These are phyloP conservation scores for Rhincodon typus DNA, from an alignment of 2,797 vertebrate genomes.

Conservation along the genomic window DNA sequence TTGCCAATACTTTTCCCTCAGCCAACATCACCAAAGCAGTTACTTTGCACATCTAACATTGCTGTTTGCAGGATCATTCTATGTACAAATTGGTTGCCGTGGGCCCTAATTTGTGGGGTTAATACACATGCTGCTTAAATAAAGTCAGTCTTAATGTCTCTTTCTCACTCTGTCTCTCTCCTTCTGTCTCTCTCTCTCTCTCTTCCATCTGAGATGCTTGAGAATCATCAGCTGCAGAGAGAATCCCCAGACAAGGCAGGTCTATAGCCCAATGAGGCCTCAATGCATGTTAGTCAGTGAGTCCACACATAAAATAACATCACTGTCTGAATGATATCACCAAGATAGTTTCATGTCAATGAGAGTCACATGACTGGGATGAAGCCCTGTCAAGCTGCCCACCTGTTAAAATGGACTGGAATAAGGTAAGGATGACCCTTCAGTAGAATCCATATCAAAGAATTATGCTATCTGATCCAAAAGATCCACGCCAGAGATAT, in stretches of 20 bases:
- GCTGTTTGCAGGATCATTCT: neutral
- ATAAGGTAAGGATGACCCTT: neutral
- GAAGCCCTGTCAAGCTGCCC: neutral
- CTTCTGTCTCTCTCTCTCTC: neutral
- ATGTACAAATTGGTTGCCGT: neutral
- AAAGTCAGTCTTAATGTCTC: neutral
- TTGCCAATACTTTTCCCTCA: too few species aligned
- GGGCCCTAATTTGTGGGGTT: neutral
- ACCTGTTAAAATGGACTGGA: neutral
- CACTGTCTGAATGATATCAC: neutral
- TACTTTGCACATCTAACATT: neutral
- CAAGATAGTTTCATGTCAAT: neutral
- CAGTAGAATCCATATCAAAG: neutral
- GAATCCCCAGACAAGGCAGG: neutral
- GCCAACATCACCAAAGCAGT: neutral
- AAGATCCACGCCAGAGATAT: neutral
- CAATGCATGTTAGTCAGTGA: neutral
- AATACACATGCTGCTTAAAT: neutral
- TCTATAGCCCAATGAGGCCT: neutral
- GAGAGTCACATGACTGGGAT: neutral
- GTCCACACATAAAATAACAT: neutral
- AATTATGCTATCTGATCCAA: neutral
- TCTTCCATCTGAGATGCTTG: neutral
- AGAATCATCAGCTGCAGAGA: neutral
- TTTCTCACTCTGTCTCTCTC: neutral